Base-by-base conservation (phyloP, 2,113 vertebrate species). In the Abramis brama region DNA sequence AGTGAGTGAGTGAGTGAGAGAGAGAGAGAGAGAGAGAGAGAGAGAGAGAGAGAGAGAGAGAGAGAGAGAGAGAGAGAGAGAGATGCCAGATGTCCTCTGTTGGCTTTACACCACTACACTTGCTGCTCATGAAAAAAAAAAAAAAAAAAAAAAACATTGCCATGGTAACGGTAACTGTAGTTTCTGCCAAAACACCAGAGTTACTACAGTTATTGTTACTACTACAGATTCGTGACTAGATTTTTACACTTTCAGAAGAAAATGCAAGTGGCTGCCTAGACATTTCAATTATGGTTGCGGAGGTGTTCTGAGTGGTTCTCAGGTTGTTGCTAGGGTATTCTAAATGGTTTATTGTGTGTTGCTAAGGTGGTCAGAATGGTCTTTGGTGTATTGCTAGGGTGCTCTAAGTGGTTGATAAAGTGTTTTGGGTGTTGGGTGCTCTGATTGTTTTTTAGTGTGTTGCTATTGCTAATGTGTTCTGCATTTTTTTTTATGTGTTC, bases 181-280 rank as follows among this genome's bases (percentile, higher is more conserved):
- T 50, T 47, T 75, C 39, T 45, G 39, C 73, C 71, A 75, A 75
- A 25, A 74, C 5, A 47, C 1, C 5, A 74, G 39, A 47, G 73
- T 47, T 75, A 75, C 43, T 75, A 27, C 43, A 47, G n/a, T 75
- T 75, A 50, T 27, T 47, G 43, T 75, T 75, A 50, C n/a, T 50
- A 75, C n/a, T 75, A 17, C 39, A 50, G n/a, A 50, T 27, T 75
- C 43, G 43, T 50, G 71, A 75, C 71, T 75, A 27, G 71, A 75
- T 75, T 25, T 75, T 45, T 50, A 50, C 39, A 25, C 23, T 27
- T 75, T 75, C 43, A 47, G 43, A 47, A 47, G 1, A 21, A 45
- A 75, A 75, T 17, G 5, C 1, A 12, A 75, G 23, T 47, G 39
- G 71, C 13, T 75, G 39, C 71, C 43, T 25, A 47, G 23, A 43